Evolutionary conservation across 2,113 vertebrate species (phyloP), one percentile per base, ranked within the genome.

Genomic region (Nanorana parkeri): DNA sequence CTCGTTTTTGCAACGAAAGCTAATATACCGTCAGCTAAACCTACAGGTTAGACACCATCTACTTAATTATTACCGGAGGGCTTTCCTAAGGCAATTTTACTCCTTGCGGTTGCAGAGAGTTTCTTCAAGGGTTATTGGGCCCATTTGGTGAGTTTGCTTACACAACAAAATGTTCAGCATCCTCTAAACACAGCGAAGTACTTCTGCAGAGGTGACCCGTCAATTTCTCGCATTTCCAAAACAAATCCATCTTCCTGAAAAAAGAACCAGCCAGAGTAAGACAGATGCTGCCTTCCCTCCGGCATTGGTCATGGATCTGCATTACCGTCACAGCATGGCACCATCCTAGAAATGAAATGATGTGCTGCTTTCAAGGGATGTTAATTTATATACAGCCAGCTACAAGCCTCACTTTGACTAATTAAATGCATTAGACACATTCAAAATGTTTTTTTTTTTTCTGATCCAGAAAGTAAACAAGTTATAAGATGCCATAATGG

Each of bases 261-360:
- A 73, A 32, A 28, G n/a, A n/a, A n/a, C 55, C 26, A 63, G 79
- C 64, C 79, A 56, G 60, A 89, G 85, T n/a, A 85, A 61, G 87
- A 88, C 84, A 86, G 85, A 78, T 74, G 87, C 81, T 23, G 0
- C 19, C 84, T 77, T 60, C 66, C 47, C 79, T 13, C 15, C 28
- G 60, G 79, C 79, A 81, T 81, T 74, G 64, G 60, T 80, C 78
- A 74, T 81, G 68, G 73, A 73, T 26, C 60, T 47, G 55, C 60
- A 81, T 81, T 73, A 81, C 68, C 74, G 79, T 81, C 79, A 56
- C 54, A 60, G 78, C 55, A 65, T 64, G 68, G 13, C 73, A 64
- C 24, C 58, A 28, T 72, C 68, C 26, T 72, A 52, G 72, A 41
- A 81, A 47, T 81, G 36, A 64, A 65, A 77, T 65, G 2, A 21